phyloP scores from a whole-genome alignment of 2,797 vertebrate species.

The Micromesistius poutassou region DNA sequence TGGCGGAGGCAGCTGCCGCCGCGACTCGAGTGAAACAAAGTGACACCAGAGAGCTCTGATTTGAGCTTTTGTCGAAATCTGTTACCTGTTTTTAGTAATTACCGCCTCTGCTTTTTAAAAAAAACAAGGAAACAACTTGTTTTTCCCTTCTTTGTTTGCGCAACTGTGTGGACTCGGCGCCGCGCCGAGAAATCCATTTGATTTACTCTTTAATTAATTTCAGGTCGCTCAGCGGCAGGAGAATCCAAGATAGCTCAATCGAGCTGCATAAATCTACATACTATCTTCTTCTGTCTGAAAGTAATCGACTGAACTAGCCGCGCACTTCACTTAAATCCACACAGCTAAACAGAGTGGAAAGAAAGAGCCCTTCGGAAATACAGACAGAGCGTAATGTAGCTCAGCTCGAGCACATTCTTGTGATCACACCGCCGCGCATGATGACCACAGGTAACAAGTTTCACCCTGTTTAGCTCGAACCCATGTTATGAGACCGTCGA shows the following conservation, averaged over 20 bases:
- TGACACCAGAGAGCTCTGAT: constrained; percentile 11
- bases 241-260: constrained; percentile 16
- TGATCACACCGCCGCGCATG: background rate
- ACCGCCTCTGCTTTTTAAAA: background rate
- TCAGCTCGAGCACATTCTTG: background rate
- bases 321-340: background rate
- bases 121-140: constrained; percentile 3
- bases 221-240: constrained; percentile 18
- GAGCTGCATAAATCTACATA: constrained; percentile 15
- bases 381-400: too few species aligned
- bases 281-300: constrained; percentile 22
- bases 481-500: too few species aligned
- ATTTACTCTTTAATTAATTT: constrained; percentile 3
- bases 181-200: background rate
- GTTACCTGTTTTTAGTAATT: background rate
- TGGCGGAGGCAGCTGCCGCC: constrained; percentile 22
- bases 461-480: too few species aligned
- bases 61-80: constrained; percentile 26
- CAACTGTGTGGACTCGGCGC: background rate
- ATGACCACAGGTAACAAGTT: background rate
- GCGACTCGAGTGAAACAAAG: constrained; percentile 25
- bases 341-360: too few species aligned
- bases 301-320: constrained; percentile 9
- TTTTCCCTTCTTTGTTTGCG: constrained; percentile 23
- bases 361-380: too few species aligned